Evolutionary conservation across 2,113 vertebrate species (phyloP).

Genomic region (Melospiza melodia): DNA sequence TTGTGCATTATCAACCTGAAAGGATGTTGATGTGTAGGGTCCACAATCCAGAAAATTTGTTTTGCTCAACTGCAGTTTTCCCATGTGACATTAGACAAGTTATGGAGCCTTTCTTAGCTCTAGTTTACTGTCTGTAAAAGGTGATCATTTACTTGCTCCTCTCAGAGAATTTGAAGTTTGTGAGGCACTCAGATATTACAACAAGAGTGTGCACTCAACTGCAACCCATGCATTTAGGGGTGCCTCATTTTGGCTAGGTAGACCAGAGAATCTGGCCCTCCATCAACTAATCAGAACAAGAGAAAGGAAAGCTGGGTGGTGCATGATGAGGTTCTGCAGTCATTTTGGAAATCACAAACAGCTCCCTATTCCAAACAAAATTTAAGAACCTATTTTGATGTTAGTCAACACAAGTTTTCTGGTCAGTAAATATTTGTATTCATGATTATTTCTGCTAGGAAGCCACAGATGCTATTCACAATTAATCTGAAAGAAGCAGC

Average conservation of each 20-base stretch:
- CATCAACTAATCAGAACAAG: background rate
- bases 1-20: background rate
- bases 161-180: background rate
- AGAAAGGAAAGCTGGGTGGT: background rate
- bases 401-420: background rate
- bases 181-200: background rate
- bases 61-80: background rate
- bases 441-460: background rate
- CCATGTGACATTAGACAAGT: background rate
- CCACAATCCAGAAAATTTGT: background rate
- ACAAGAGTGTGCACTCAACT: background rate
- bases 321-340: background rate
- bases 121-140: background rate
- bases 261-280: background rate
- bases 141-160: background rate
- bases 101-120: background rate
- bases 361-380: background rate
- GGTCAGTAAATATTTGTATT: background rate
- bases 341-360: background rate
- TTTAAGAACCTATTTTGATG: background rate
- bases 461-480: background rate
- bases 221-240: background rate
- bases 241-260: background rate
- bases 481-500: background rate
- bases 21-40: background rate